phyloP scores from a whole-genome alignment of 2,888 invertebrate genomes.

The Scaeva pyrastri region DNA sequence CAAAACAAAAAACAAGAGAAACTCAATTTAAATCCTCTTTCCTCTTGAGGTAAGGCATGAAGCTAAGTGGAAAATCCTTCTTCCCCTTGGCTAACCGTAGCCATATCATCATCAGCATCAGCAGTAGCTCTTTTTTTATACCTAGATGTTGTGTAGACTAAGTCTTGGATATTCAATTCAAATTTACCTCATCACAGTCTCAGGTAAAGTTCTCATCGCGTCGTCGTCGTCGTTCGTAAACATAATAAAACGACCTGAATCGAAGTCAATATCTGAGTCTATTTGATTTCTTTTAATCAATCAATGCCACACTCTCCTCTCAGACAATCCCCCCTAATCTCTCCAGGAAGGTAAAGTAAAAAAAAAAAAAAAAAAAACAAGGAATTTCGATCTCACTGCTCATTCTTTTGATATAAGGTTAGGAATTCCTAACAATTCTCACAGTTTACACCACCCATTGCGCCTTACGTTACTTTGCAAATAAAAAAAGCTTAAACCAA shows the following conservation, averaged over 20 bases:
- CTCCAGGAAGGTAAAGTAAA: neutral
- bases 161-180: neutral
- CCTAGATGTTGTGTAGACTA: neutral
- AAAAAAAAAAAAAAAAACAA: conserved; percentile 3
- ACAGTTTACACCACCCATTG: neutral
- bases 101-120: neutral
- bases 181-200: neutral
- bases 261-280: conserved; percentile 54
- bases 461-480: neutral
- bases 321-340: neutral
- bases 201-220: neutral
- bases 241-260: conserved; percentile 36
- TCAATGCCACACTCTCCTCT: conserved; percentile 35
- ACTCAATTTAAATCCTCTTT: neutral
- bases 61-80: neutral
- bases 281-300: conserved; percentile 47
- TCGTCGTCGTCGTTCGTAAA: neutral
- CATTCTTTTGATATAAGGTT: conserved; percentile 25
- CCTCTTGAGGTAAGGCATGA: neutral
- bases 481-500: conserved; percentile 14
- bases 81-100: neutral
- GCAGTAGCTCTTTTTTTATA: neutral
- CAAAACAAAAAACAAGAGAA: neutral
- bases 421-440: conserved; percentile 21
- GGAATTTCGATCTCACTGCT: conserved; percentile 17